Conservation (phyloP, 2,888 invertebrate species). For the Argynnis bischoffii region DNA sequence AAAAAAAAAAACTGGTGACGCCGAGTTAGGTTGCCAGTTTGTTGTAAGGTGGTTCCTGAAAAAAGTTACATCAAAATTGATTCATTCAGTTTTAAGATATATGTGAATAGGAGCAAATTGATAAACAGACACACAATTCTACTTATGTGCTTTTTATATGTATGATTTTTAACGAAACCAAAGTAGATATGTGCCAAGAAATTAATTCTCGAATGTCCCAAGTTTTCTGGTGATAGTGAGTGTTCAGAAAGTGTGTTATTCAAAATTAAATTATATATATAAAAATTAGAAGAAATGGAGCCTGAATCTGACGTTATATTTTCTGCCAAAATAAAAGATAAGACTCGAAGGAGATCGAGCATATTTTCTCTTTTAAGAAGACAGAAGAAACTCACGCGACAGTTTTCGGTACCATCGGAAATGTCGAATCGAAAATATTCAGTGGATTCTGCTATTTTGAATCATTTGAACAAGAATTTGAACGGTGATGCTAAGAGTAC, state of each 20-base stretch:
- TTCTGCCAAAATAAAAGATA: constrained; percentile 55
- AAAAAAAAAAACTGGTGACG: too few relatives aligned
- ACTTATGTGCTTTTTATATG: not conserved
- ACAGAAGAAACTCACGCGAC: constrained; percentile 65
- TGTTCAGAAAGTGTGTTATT: not conserved
- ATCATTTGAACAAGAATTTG: constrained; percentile 50
- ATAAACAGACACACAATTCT: too few relatives aligned
- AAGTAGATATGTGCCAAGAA: not conserved
- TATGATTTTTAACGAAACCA: not conserved
- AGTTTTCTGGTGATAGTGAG: not conserved
- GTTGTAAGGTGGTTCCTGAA: too few relatives aligned
- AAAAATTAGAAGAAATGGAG: constrained; percentile 50
- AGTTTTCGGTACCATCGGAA: constrained; percentile 60
- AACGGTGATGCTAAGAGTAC: constrained; percentile 35
- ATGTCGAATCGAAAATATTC: constrained; percentile 61
- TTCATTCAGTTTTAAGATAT: too few relatives aligned
- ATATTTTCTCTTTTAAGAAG: constrained; percentile 65
- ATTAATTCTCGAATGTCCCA: not conserved
- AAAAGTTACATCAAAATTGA: too few relatives aligned
- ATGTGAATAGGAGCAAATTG: too few relatives aligned
- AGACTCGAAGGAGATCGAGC: constrained; percentile 61
- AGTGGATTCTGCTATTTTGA: constrained; percentile 65
- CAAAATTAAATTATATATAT: too few relatives aligned
- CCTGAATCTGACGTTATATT: constrained; percentile 51
- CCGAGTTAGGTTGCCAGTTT: too few relatives aligned